phyloP scores from a whole-genome alignment of 2,888 invertebrate genomes.

The Rapana venosa region DNA sequence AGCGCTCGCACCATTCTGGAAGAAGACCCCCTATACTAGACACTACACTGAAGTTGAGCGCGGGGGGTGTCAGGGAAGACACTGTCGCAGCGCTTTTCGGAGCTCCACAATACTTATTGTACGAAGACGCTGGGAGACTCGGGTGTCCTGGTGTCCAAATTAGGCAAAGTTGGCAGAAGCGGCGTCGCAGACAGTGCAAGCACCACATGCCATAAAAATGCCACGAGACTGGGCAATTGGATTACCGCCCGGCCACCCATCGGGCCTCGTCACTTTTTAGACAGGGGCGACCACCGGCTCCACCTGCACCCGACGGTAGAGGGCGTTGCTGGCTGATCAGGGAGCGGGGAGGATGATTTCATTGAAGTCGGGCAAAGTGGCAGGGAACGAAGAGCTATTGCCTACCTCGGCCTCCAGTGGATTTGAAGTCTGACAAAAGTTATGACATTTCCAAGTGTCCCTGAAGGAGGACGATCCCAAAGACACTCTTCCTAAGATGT shows the following conservation, averaged over 20 bases:
- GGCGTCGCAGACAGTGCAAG: slow-evolving; percentile 23
- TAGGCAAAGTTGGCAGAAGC: slow-evolving; percentile 38
- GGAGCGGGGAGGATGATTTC: background rate
- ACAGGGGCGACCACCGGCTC: slow-evolving; percentile 23
- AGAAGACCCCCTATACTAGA: background rate
- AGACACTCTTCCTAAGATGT: background rate
- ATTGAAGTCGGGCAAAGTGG: slow-evolving; percentile 20
- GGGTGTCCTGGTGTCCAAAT: slow-evolving; percentile 35
- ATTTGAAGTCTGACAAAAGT: slow-evolving; percentile 28
- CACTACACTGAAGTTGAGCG: background rate
- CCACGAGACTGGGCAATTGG: slow-evolving; percentile 38
- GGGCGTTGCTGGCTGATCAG: slow-evolving; percentile 30
- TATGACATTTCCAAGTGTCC: slow-evolving; percentile 25
- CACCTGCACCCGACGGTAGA: slow-evolving; percentile 38
- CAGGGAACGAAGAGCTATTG: slow-evolving; percentile 33
- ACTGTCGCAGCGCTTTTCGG: slow-evolving; percentile 16
- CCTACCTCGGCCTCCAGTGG: slow-evolving; percentile 14
- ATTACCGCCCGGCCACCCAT: slow-evolving; percentile 34
- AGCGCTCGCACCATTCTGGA: background rate
- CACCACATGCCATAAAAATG: slow-evolving; percentile 44
- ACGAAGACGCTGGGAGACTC: background rate
- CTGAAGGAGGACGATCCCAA: background rate
- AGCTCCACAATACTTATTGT: background rate
- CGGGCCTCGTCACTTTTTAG: slow-evolving; percentile 30
- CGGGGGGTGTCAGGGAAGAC: background rate